phyloP scores from a whole-genome alignment of 2,113 vertebrate species.

The Mohoua ochrocephala region DNA sequence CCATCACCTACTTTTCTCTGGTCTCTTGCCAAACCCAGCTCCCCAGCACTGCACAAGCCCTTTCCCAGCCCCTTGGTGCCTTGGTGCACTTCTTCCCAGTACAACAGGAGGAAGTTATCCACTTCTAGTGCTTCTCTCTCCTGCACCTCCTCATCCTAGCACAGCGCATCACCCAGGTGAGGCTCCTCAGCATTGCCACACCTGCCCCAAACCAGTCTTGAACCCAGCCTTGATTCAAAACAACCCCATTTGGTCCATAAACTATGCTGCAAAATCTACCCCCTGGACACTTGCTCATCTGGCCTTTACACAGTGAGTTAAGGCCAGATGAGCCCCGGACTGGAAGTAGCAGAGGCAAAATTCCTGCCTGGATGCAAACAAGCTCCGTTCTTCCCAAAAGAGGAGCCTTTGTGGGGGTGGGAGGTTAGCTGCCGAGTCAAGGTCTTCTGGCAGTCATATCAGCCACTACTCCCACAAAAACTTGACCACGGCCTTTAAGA shows the following conservation, averaged over 20 bases:
- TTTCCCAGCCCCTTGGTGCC: background rate
- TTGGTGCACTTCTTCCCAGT: background rate
- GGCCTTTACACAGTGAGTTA: background rate
- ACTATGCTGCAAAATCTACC: background rate
- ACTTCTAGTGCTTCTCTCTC: background rate
- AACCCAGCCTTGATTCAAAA: background rate
- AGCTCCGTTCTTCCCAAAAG: background rate
- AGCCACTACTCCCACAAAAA: background rate
- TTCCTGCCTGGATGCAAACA: background rate
- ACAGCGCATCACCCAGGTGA: background rate
- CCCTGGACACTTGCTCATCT: background rate
- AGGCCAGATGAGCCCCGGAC: background rate
- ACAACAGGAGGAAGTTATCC: background rate
- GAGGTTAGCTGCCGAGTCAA: background rate
- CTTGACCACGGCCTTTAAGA: background rate
- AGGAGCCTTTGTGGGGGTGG: background rate
- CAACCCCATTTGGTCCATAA: background rate
- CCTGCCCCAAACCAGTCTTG: background rate
- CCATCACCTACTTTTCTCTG: background rate
- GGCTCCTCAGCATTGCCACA: background rate
- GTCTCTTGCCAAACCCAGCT: background rate
- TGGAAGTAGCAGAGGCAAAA: background rate
- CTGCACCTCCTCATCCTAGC: background rate
- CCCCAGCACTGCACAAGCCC: background rate
- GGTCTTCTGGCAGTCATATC: slow-evolving; percentile 12